Conservation (phyloP, 2,888 invertebrate species). For the Petrophora chlorosata region DNA sequence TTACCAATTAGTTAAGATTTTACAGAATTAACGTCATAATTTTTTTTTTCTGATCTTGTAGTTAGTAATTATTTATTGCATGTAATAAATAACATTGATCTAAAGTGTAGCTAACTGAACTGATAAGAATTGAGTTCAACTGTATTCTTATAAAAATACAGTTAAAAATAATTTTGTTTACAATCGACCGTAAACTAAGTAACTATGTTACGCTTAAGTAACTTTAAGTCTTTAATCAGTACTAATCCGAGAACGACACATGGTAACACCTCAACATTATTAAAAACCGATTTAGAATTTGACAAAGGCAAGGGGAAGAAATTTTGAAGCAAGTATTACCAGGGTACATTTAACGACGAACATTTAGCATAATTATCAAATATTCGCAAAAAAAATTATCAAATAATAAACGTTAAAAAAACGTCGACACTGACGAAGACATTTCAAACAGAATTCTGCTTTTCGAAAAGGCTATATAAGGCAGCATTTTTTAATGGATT, state of each 20-base stretch:
- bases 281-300: slow-evolving; percentile 5
- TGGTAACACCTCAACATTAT: slow-evolving; percentile 28
- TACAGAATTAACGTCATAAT: no score
- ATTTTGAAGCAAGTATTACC: slow-evolving; percentile 20
- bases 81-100: no score
- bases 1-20: no score
- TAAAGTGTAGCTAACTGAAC: no score
- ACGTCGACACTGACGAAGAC: slow-evolving; percentile 29
- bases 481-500: slow-evolving; percentile 35
- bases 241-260: no score
- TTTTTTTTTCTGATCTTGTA: no score
- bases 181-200: neutral
- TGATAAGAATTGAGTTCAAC: no score
- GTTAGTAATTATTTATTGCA: no score
- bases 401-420: slow-evolving; percentile 1
- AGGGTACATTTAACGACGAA: slow-evolving; percentile 27
- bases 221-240: no score
- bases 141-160: no score
- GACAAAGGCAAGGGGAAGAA: slow-evolving; percentile 18
- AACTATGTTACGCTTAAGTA: no score
- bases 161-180: no score
- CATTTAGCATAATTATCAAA: slow-evolving; percentile 23
- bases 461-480: slow-evolving; percentile 32
- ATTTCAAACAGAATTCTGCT: slow-evolving; percentile 21
- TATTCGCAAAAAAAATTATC: slow-evolving; percentile 6